Evolutionary conservation across 1,140 invertebrate species (phyloP).

Genomic region (Babylonia areolata): DNA sequence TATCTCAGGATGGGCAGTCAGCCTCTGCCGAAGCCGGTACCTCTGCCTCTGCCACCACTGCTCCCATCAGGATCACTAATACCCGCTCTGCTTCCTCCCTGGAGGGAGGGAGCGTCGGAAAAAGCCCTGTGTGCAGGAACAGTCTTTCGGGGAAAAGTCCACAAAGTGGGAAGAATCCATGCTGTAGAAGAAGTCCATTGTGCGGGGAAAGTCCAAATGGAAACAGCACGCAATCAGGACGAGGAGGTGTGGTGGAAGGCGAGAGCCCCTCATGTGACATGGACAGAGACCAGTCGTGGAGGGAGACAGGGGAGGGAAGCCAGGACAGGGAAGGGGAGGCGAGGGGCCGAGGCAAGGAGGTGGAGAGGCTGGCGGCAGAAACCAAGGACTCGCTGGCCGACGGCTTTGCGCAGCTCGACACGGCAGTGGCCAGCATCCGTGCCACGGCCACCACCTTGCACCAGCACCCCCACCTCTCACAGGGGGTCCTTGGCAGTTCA

Average conservation of each 20-base stretch:
- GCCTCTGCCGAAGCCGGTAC: neutral
- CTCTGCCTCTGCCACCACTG: neutral
- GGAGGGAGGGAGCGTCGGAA: neutral
- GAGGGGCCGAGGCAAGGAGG: neutral
- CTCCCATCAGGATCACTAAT: neutral
- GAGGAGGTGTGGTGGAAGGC: too few species aligned
- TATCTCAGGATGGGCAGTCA: neutral
- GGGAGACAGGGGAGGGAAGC: too few species aligned
- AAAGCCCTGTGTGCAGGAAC: neutral
- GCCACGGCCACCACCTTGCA: conserved; percentile 1
- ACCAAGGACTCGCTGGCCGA: conserved; percentile 10
- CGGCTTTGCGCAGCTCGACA: conserved; percentile 1
- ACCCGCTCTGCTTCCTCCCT: neutral
- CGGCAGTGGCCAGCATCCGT: conserved; percentile 18
- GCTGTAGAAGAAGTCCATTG: too few species aligned
- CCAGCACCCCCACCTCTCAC: neutral
- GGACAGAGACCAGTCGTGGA: too few species aligned
- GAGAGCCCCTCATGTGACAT: too few species aligned
- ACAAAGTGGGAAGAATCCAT: neutral
- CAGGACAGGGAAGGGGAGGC: too few species aligned
- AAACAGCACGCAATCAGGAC: too few species aligned
- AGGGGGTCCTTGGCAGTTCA: too few species aligned
- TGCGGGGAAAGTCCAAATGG: too few species aligned
- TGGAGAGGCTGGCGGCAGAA: neutral
- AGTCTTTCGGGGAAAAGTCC: neutral